Evolutionary conservation across 2,888 invertebrate species (phyloP).

Genomic region (Coenonympha glycerion): DNA sequence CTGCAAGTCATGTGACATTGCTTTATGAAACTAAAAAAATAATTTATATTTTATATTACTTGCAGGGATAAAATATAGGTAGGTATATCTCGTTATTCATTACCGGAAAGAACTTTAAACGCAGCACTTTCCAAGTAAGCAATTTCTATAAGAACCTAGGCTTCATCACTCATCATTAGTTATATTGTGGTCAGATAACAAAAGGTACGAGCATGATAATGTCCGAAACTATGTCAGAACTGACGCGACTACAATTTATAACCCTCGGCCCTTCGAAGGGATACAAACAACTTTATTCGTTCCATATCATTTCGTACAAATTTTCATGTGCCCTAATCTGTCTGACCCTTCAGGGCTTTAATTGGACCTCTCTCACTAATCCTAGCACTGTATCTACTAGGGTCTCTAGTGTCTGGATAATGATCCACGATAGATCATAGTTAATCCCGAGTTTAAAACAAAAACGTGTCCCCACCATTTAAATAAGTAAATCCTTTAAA

Average conservation of each 20-base stretch:
- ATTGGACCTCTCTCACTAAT: conserved; percentile 17
- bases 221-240: background rate
- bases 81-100: too few relatives aligned
- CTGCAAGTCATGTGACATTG: too few relatives aligned
- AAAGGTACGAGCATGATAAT: too few relatives aligned
- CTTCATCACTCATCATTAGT: too few relatives aligned
- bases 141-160: too few relatives aligned
- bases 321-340: conserved; percentile 15
- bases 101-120: too few relatives aligned
- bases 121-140: too few relatives aligned
- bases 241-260: background rate
- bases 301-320: conserved; percentile 3
- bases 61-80: too few relatives aligned
- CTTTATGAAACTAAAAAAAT: too few relatives aligned
- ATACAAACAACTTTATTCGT: background rate
- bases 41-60: too few relatives aligned
- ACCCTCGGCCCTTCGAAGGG: background rate
- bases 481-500: conserved; percentile 7
- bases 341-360: conserved; percentile 17
- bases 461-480: conserved; percentile 9
- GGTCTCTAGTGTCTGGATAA: conserved; percentile 15
- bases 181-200: too few relatives aligned
- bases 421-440: conserved; percentile 9
- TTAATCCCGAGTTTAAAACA: conserved; percentile 18
- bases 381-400: conserved; percentile 12